Percentiles rank a stretch among this genome's conserved stretches.
phyloP scores from a whole-genome alignment of 2,888 invertebrate species.

The Pharmacophagus antenor region DNA sequence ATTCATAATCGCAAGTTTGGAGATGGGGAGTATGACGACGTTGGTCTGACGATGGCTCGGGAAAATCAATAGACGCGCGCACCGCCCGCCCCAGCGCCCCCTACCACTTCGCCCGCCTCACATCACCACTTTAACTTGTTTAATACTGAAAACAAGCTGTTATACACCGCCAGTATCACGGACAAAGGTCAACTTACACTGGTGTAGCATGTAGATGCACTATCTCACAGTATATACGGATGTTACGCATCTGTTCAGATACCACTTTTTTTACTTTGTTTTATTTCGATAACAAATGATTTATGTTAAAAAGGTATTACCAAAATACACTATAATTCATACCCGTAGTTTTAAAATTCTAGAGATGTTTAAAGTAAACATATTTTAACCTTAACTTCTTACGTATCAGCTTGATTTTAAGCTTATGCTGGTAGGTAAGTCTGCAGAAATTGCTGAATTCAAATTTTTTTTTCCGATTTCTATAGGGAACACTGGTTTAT shows the following conservation, averaged over 20 bases:
- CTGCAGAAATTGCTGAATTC: no score
- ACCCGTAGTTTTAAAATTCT: no score
- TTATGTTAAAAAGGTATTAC: background rate
- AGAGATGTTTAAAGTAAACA: no score
- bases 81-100: constrained; percentile 36
- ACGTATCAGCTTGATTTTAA: no score
- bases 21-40: constrained; percentile 39
- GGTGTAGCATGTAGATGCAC: constrained; percentile 11
- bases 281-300: background rate
- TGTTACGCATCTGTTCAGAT: constrained; percentile 15
- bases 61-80: constrained; percentile 79
- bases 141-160: constrained; percentile 36
- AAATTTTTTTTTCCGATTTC: no score
- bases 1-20: constrained; percentile 49
- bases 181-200: constrained; percentile 23
- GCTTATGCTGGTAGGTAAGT: no score
- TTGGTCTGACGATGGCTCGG: constrained; percentile 31
- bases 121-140: constrained; percentile 52
- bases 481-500: no score
- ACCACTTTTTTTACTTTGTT: constrained; percentile 7
- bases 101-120: constrained; percentile 33
- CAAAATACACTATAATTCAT: no score
- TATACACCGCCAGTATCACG: constrained; percentile 40
- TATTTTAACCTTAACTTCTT: no score
- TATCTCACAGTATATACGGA: constrained; percentile 7